These are phyloP conservation scores for Anniella stebbinsi DNA, from an alignment of 2,797 vertebrate species.

Conservation along the genomic window DNA sequence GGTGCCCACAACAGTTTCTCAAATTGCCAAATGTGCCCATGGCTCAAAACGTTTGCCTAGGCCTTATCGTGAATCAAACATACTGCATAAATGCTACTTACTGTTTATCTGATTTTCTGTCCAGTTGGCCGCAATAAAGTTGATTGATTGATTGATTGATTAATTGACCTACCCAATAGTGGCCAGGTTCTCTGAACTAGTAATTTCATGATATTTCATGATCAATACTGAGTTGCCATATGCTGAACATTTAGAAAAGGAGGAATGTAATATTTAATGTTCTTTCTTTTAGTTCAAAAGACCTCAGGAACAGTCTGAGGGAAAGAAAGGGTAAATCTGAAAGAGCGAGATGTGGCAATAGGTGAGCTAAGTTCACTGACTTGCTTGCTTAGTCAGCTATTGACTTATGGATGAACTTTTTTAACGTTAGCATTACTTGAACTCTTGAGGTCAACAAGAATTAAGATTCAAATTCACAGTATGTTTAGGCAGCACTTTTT, in stretches of 20 bases:
- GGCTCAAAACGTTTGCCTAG: too few relatives aligned
- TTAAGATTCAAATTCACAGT: not conserved
- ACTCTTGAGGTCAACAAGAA: not conserved
- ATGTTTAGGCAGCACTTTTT: not conserved
- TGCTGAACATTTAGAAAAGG: not conserved
- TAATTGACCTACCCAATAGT: not conserved
- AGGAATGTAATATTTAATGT: not conserved
- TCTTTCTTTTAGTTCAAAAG: not conserved
- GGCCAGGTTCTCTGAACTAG: not conserved
- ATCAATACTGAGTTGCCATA: not conserved
- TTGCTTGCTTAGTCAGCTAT: conserved; percentile 1
- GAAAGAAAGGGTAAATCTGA: not conserved
- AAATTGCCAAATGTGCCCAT: too few relatives aligned
- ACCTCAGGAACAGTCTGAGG: not conserved
- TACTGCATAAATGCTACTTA: too few relatives aligned
- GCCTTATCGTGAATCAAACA: too few relatives aligned
- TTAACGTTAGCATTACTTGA: not conserved
- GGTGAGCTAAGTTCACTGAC: not conserved
- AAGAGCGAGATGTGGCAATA: not conserved
- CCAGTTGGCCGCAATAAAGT: too few relatives aligned
- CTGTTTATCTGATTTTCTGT: too few relatives aligned
- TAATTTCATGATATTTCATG: not conserved
- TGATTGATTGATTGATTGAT: too few relatives aligned
- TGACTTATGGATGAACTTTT: not conserved
- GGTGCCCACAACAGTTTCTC: too few relatives aligned